Percentiles rank a stretch among this genome's conserved stretches.
Conservation (phyloP, 2,797 vertebrate genomes). For the Rallus crepitans region DNA sequence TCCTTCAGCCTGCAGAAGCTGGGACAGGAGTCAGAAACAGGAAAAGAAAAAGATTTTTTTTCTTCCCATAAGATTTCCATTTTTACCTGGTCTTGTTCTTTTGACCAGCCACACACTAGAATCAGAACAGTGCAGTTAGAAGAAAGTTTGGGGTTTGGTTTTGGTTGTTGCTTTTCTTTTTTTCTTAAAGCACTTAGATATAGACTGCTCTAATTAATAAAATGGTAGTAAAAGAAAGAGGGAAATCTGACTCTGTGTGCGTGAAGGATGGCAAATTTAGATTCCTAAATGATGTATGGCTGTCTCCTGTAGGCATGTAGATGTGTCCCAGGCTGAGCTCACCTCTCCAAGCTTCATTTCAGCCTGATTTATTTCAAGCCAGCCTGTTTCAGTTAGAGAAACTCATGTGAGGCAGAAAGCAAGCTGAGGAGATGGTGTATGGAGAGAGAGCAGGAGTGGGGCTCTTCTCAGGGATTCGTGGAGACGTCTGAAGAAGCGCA, state of each 20-base stretch:
- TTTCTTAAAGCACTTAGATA: neutral
- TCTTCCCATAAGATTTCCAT: neutral
- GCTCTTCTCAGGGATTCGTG: neutral
- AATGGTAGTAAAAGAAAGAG: neutral
- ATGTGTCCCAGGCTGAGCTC: neutral
- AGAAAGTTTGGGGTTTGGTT: neutral
- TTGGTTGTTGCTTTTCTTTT: neutral
- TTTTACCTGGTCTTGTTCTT: neutral
- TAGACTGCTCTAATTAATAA: constrained; percentile 1
- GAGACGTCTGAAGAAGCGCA: neutral
- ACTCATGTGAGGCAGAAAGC: neutral
- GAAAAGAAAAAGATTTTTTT: neutral
- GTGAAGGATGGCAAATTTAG: neutral
- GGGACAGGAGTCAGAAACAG: neutral
- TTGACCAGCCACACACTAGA: neutral
- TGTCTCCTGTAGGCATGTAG: neutral
- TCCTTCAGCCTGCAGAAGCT: neutral
- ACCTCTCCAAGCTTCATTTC: neutral
- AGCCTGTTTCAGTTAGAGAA: neutral
- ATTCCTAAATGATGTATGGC: neutral
- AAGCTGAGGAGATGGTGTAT: neutral
- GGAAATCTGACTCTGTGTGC: neutral
- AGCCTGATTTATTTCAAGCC: constrained; percentile 15
- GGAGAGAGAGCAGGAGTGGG: neutral
- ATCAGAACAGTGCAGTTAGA: neutral